Evolutionary conservation across 2,113 vertebrate species (phyloP), one percentile per base, ranked within the genome.

Genomic region (Tretioscincus oriximinensis): DNA sequence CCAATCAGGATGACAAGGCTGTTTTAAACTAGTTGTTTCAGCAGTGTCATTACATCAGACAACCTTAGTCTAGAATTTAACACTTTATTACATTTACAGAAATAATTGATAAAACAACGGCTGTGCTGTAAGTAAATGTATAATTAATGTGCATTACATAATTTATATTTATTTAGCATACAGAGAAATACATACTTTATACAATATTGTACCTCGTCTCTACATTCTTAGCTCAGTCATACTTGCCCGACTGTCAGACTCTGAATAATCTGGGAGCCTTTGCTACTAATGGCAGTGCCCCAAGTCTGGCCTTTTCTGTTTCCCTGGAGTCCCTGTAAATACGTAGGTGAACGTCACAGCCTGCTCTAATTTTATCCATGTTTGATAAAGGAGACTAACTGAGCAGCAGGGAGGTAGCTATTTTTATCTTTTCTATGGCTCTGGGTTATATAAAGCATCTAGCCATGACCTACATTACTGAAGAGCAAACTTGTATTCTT

Each of bases 291-390:
- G 92, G 94, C 93, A 93, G 90, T 91, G 85, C 85, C 88, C 81
- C 2, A 88, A 91, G 94, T 84, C 83, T 84, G 83, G 84, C 88
- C 93, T 93, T 88, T 78, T 68, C 91, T 6, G 86, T 93, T 93
- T 96, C 96, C 93, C 95, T 97, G 95, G 95, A 96, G 96, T 95
- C 95, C 97, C 97, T 95, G 92, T 86, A 95, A 90, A 95, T 96
- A 98, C 97, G 97, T 95, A 97, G 95, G 95, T 94, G 93, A 94
- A 92, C 97, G 97, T 99, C 97, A 99, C 92, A 83, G 93, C 94
- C 93, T 92, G 95, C 95, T 97, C 97, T 98, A 99, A 98, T 97
- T 98, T 98, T 98, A 97, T 96, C 96, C 91, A 71, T 85, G 94
- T 96, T 95, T 93, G 97, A 97, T 98, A 96, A 96, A 96, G 96